Evolutionary conservation across 1,140 invertebrate genomes (phyloP).

Genomic region (Lasioglossum albipes): DNA sequence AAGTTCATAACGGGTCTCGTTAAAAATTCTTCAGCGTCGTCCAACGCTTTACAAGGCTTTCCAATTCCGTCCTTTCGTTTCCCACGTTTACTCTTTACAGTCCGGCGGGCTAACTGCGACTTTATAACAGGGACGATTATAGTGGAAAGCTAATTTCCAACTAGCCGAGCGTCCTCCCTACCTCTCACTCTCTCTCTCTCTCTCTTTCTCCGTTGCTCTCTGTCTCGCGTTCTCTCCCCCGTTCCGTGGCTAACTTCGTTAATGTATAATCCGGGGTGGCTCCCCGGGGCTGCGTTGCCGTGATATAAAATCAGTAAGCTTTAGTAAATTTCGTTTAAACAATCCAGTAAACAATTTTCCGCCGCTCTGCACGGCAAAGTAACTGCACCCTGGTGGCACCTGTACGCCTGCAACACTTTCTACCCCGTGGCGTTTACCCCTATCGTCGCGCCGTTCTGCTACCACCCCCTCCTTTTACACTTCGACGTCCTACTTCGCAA

Average conservation of each 20-base stretch:
- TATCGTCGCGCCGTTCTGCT: conserved; percentile 52
- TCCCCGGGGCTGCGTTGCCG: conserved; percentile 76
- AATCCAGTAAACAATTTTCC: conserved; percentile 81
- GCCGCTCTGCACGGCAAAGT: conserved; percentile 78
- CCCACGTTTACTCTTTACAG: conserved; percentile 20
- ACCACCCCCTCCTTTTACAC: conserved; percentile 17
- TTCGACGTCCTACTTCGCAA: neutral
- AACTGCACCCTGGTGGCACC: conserved; percentile 77
- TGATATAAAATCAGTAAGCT: conserved; percentile 81
- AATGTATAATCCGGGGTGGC: conserved; percentile 78
- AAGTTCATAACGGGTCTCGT: neutral
- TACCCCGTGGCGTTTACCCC: conserved; percentile 55
- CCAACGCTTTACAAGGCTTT: neutral
- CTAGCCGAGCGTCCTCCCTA: conserved; percentile 58
- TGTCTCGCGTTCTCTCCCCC: neutral
- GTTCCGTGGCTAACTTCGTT: conserved; percentile 75
- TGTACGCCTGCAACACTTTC: conserved; percentile 65
- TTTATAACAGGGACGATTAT: conserved; percentile 69
- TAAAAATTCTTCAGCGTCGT: conserved; percentile 24
- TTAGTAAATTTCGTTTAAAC: conserved; percentile 81
- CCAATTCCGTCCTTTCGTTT: conserved; percentile 12
- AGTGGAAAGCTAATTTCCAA: conserved; percentile 72
- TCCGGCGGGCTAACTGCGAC: conserved; percentile 44
- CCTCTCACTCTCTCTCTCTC: no score
- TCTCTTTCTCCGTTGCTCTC: neutral